phyloP scores from a whole-genome alignment of 2,797 vertebrate species.

The Trematomus bernacchii region DNA sequence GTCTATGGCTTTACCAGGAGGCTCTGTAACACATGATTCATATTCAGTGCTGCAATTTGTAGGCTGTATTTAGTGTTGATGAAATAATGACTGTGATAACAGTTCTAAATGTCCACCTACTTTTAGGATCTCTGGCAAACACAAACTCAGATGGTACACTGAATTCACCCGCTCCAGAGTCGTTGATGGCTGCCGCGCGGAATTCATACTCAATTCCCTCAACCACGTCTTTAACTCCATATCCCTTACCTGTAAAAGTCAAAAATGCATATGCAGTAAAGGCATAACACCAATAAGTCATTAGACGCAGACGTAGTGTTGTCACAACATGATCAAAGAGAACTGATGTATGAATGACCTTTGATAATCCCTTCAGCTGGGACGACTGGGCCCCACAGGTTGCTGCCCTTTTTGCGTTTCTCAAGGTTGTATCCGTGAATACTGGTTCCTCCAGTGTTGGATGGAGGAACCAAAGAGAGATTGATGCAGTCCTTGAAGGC shows the following conservation, averaged over 20 bases:
- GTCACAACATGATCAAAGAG: neutral
- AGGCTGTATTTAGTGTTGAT: slow-evolving; percentile 2
- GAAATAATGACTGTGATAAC: slow-evolving; percentile 11
- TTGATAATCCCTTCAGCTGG: slow-evolving; percentile 75
- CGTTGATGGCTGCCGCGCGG: slow-evolving; percentile 89
- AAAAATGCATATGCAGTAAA: neutral
- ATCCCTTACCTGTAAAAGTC: slow-evolving; percentile 78
- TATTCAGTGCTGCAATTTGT: slow-evolving; percentile 20
- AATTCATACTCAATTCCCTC: slow-evolving; percentile 93
- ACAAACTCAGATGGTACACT: slow-evolving; percentile 88
- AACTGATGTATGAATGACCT: slow-evolving; percentile 72
- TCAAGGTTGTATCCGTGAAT: slow-evolving; percentile 91
- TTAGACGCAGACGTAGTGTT: neutral
- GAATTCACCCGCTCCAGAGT: slow-evolving; percentile 88
- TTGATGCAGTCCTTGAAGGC: slow-evolving; percentile 87
- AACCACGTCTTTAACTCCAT: slow-evolving; percentile 83
- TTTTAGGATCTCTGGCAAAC: slow-evolving; percentile 88
- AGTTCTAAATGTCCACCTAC: slow-evolving; percentile 80
- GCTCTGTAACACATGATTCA: slow-evolving; percentile 80
- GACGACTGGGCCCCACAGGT: slow-evolving; percentile 87
- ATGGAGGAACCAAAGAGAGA: slow-evolving; percentile 88
- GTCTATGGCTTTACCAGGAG: slow-evolving; percentile 87
- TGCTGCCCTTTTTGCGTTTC: slow-evolving; percentile 92
- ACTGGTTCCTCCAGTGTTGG: slow-evolving; percentile 83
- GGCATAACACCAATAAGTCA: neutral